Conservation (phyloP, 2,888 invertebrate genomes). For the Oegoconia quadripuncta region DNA sequence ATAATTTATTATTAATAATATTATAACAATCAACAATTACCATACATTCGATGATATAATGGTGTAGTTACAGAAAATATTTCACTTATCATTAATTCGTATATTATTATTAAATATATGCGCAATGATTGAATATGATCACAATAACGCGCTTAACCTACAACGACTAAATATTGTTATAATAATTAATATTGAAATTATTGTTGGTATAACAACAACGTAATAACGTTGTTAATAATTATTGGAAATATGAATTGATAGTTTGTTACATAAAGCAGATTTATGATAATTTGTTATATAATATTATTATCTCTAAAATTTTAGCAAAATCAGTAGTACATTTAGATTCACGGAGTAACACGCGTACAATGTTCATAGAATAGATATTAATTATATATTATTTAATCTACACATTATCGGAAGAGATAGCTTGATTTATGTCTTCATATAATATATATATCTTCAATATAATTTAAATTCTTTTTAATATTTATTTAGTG, state of each 20-base stretch:
- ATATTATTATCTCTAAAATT: conserved; percentile 5
- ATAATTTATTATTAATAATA: conserved; percentile 42
- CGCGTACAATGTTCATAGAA: conserved; percentile 33
- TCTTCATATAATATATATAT: conserved; percentile 26
- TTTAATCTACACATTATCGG: conserved; percentile 12
- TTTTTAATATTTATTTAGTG: conserved; percentile 29
- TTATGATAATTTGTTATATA: neutral
- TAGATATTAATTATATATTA: conserved; percentile 8
- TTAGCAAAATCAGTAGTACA: conserved; percentile 9
- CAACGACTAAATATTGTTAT: conserved; percentile 26
- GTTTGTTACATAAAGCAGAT: conserved; percentile 1
- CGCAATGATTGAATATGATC: conserved; percentile 59
- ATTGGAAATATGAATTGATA: conserved; percentile 15
- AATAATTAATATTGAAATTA: conserved; percentile 22
- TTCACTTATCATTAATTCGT: conserved; percentile 62
- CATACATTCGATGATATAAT: conserved; percentile 69
- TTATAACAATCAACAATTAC: conserved; percentile 71
- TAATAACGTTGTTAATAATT: conserved; percentile 10
- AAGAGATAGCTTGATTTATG: conserved; percentile 41
- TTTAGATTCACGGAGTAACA: conserved; percentile 45
- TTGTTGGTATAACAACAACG: conserved; percentile 8
- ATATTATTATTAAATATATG: conserved; percentile 54
- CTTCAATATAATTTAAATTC: conserved; percentile 21
- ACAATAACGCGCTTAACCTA: conserved; percentile 36
- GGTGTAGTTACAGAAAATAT: conserved; percentile 49